These are phyloP conservation scores for Dermochelys coriacea DNA, from an alignment of 2,797 vertebrate genomes.

Conservation along the genomic window DNA sequence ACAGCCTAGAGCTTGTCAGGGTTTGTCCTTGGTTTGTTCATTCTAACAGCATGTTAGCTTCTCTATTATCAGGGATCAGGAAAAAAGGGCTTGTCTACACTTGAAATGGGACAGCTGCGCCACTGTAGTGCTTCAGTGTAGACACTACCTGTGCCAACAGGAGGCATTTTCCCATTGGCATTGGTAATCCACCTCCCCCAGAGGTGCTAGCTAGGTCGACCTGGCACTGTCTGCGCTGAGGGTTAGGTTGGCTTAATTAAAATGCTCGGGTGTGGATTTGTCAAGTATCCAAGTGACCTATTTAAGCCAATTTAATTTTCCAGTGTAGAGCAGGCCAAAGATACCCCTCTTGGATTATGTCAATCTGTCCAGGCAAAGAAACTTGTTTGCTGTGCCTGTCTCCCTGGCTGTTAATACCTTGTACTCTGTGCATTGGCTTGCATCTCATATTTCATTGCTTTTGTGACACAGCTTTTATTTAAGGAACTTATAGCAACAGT, in stretches of 20 bases:
- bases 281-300: background rate
- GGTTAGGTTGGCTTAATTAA: background rate
- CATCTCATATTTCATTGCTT: slow-evolving; percentile 43
- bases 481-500: background rate
- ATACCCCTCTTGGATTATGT: slow-evolving; percentile 20
- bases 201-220: background rate
- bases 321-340: background rate
- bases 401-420: slow-evolving; percentile 32
- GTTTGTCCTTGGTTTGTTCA: background rate
- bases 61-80: background rate
- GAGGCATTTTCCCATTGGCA: no score
- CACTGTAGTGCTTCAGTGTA: background rate
- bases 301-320: background rate
- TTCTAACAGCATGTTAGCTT: slow-evolving; percentile 14
- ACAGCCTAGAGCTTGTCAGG: background rate
- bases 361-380: slow-evolving; percentile 16
- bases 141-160: background rate
- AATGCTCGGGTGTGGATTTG: background rate
- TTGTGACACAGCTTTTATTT: slow-evolving; percentile 55
- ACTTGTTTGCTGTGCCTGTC: slow-evolving; percentile 17
- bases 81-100: background rate
- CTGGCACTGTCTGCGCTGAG: background rate
- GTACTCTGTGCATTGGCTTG: slow-evolving; percentile 47
- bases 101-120: no score
- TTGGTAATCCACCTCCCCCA: background rate